A percentile compares a stretch with the other conserved stretches of the same genome.
These are phyloP conservation scores for Diadophis punctatus DNA, from an alignment of 2,113 vertebrate genomes.

Conservation along the genomic window DNA sequence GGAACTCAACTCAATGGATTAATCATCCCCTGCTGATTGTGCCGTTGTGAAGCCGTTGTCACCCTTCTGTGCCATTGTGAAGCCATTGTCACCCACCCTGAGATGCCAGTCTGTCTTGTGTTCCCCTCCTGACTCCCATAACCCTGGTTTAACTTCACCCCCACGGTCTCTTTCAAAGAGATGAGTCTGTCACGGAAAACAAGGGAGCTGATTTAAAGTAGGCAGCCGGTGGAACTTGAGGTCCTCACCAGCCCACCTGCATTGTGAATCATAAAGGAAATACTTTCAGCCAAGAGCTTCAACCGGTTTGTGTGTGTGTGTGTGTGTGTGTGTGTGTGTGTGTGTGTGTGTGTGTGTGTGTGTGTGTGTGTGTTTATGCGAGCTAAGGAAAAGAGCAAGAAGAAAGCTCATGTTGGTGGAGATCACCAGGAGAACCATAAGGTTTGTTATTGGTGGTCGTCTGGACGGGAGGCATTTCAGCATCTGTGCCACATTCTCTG, in stretches of 20 bases:
- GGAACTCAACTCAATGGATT: constrained; percentile 1
- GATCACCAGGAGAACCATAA: too few species aligned
- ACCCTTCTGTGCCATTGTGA: neutral
- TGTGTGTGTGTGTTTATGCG: neutral
- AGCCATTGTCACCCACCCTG: neutral
- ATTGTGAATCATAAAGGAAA: neutral
- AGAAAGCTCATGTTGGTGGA: neutral
- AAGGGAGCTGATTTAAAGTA: neutral
- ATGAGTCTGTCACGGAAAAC: neutral
- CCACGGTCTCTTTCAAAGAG: neutral
- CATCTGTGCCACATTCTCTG: neutral
- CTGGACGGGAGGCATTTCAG: neutral
- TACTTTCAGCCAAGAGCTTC: neutral
- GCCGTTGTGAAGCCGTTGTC: neutral
- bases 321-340: too few species aligned
- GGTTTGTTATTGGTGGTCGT: neutral
- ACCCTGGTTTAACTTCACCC: neutral
- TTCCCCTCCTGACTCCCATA: constrained; percentile 15
- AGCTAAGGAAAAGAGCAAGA: neutral
- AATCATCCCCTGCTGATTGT: constrained; percentile 27
- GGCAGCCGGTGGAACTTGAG: neutral
- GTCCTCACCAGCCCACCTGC: neutral
- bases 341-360: too few species aligned
- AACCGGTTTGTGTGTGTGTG: neutral
- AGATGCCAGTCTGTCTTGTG: neutral